Percentiles rank a stretch among this genome's conserved stretches.
Conservation (phyloP, 2,113 vertebrate genomes). For the Eulacestoma nigropectus region DNA sequence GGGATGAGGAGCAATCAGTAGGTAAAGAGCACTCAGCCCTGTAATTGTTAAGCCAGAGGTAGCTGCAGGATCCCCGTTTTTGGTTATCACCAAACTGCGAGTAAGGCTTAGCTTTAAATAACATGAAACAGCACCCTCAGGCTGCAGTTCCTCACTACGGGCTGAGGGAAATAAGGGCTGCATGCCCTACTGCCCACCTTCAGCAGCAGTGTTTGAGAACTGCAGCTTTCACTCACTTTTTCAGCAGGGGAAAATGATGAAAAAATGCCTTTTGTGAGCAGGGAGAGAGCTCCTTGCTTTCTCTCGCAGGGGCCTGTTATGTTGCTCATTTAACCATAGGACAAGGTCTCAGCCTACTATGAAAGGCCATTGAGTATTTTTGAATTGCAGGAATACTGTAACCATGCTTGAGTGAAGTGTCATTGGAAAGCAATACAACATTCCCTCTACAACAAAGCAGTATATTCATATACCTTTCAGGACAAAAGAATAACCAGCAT, state of each 20-base stretch:
- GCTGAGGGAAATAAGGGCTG: neutral
- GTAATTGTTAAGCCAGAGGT: neutral
- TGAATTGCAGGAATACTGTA: neutral
- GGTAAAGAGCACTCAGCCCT: neutral
- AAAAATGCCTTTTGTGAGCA: neutral
- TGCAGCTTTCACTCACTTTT: neutral
- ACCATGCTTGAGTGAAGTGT: neutral
- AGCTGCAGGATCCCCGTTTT: neutral
- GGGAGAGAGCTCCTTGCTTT: neutral
- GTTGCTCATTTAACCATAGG: neutral
- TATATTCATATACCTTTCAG: neutral
- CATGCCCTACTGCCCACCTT: neutral
- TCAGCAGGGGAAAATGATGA: neutral
- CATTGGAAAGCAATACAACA: neutral
- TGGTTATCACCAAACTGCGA: neutral
- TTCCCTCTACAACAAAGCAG: neutral
- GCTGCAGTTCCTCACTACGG: neutral
- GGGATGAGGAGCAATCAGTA: neutral
- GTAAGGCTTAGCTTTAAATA: neutral
- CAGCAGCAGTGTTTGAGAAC: neutral
- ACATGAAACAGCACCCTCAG: fast-evolving
- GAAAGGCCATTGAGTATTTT: fast-evolving
- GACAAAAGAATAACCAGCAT: neutral
- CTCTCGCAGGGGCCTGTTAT: neutral
- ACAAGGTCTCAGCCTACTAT: neutral